Evolutionary conservation across 2,797 vertebrate genomes (phyloP), one percentile per base, ranked within the genome.

Genomic region (Acipenser transmontanus): DNA sequence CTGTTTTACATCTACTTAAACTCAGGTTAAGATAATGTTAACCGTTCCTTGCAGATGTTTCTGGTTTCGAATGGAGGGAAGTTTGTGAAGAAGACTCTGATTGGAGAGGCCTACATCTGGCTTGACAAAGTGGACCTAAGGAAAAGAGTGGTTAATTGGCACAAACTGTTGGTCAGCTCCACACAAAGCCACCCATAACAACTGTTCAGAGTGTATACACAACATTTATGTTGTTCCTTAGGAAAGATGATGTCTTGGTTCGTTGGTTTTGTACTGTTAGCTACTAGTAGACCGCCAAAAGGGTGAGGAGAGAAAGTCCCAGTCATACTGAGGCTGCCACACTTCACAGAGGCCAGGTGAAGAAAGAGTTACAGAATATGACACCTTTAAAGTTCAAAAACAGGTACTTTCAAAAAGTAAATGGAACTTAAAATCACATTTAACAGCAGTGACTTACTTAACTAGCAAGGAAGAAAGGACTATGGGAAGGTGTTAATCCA

Each of bases 51-150:
- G 48, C 73, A 99, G 97, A 91, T 98, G 78, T 92, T 98, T 73
- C 85, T 99, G 76, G 94, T 98, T 71, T 99, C 96, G 70, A 98
- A 97, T 20, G 97, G 97, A 79, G 97, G 97, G 20, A 99, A 99
- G 82, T 99, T 99, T 85, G 88, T 99, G 92, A 98, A 98, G 91
- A 99, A 99, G 89, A 98, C 96, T 12, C 80, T 99, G 77, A 98
- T 99, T 70, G 96, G 97, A 0, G 97, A 99, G 83, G 96, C 97
- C 68, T 98, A 95, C 83, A 94, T 99, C 84, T 98, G 95, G 94
- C 88, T 99, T 76, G 97, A 99, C 87, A 98, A 98, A 87, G 94
- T 98, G 82, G 97, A 99, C 88, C 95, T 98, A 88, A 93, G 96
- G 77, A 99, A 99, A 86, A 90, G 96, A 79, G 93, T 93, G 73